These are phyloP conservation scores for Aphidius ervi DNA, from an alignment of 1,140 invertebrate genomes.

Conservation along the genomic window DNA sequence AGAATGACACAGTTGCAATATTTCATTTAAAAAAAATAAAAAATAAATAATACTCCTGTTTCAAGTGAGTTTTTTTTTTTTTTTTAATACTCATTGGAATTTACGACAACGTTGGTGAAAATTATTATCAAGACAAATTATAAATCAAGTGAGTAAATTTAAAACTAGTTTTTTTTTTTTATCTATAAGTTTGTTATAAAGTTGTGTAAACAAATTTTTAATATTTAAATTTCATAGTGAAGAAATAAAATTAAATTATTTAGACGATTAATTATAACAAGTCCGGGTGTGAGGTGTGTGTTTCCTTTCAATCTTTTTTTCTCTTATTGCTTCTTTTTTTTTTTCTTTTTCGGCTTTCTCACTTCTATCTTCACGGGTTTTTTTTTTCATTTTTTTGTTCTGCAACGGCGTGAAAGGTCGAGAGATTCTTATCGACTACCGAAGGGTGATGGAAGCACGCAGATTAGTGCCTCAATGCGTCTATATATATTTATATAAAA, in stretches of 20 bases:
- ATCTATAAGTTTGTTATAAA: too few species aligned
- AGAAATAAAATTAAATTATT: background rate
- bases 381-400: constrained; percentile 8
- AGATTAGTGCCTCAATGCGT: constrained; percentile 21
- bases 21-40: too few species aligned
- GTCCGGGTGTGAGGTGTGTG: constrained; percentile 21
- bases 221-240: too few species aligned
- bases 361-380: constrained; percentile 5
- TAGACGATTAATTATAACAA: constrained; percentile 20
- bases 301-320: constrained; percentile 2
- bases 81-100: too few species aligned
- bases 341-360: background rate
- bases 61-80: too few species aligned
- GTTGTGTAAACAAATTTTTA: too few species aligned
- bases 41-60: too few species aligned
- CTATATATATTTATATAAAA: constrained; percentile 12
- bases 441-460: constrained; percentile 27
- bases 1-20: too few species aligned
- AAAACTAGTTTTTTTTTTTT: too few species aligned
- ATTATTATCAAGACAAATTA: too few species aligned
- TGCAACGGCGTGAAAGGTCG: constrained; percentile 14
- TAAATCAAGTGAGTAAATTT: too few species aligned
- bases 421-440: constrained; percentile 24
- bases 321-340: constrained; percentile 18
- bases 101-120: too few species aligned